Conservation (phyloP, 1,140 invertebrate species). For the Phenacoccus solenopsis region DNA sequence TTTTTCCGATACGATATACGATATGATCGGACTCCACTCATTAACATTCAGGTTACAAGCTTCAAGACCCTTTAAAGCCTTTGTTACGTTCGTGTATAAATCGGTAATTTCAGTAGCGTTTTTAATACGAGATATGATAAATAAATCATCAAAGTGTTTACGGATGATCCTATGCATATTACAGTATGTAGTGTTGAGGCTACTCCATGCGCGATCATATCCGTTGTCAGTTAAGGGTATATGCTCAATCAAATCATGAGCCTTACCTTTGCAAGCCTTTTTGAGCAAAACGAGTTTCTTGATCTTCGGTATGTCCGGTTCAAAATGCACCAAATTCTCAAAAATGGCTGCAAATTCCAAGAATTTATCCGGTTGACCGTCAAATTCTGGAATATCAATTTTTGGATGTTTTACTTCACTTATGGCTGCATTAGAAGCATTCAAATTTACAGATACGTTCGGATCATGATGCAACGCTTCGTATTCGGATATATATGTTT, state of each 20-base stretch:
- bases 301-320: neutral
- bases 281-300: neutral
- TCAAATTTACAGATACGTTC: no score
- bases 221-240: neutral
- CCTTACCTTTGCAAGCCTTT: neutral
- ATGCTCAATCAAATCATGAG: neutral
- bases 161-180: neutral
- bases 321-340: neutral
- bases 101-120: neutral
- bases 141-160: neutral
- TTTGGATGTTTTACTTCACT: neutral
- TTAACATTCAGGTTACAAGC: no score
- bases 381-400: neutral
- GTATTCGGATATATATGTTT: no score
- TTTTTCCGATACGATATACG: neutral
- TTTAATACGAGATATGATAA: neutral
- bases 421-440: neutral
- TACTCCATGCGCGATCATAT: neutral
- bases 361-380: neutral
- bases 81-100: neutral
- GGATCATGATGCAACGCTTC: no score
- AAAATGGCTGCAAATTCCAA: neutral
- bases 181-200: neutral
- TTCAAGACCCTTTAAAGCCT: neutral
- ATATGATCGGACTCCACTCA: neutral